Evolutionary conservation across 2,113 vertebrate genomes (phyloP), one percentile per base, ranked within the genome.

Genomic region (Mesembrinibis cayennensis): DNA sequence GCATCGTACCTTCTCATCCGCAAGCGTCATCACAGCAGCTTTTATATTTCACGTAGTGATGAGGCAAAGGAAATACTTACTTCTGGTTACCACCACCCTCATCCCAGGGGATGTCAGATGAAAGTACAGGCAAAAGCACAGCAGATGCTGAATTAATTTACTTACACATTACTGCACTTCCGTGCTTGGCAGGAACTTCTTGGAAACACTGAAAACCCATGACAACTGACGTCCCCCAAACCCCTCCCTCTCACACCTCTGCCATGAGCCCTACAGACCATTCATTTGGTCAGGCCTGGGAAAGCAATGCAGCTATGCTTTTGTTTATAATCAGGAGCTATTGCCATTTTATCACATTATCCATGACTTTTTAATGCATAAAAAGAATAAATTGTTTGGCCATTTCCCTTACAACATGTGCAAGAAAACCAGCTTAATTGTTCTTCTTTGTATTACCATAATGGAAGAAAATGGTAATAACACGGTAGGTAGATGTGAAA

Each of bases 1-100:
- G 47, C 11, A 79, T 13, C 0, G 0, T 63, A 62, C 18, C 9
- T 61, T 76, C 81, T 34, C 5, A 0, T 14, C 56, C 29, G 78
- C 55, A 42, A 40, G 16, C 1, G 0, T 62, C 63, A 67, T 25
- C 47, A 71, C 26, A 40, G 34, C 18, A 74, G 29, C 20, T 78
- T 83, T 79, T 66, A 0, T 14, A 78, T 66, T 87, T 89, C 20
- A 70, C 0, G 0, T 3, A 2, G 5, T 5, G 17, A 56, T 16
- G 25, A 71, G 5, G 14, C 52, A 77, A 84, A 67, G 65, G 13
- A 88, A 88, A 67, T 40, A 26, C 5, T 42, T 79, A 22, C 58
- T 82, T 62, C 61, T 58, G 23, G 34, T 82, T 40, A 67, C 17
- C 45, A 83, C 8, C 42, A 55, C 1, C 5, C 29, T 70, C 32